Percentiles rank a stretch among this genome's conserved stretches.
These are phyloP conservation scores for Heteromyza rotundicornis DNA, from an alignment of 2,888 invertebrate species.

Conservation along the genomic window DNA sequence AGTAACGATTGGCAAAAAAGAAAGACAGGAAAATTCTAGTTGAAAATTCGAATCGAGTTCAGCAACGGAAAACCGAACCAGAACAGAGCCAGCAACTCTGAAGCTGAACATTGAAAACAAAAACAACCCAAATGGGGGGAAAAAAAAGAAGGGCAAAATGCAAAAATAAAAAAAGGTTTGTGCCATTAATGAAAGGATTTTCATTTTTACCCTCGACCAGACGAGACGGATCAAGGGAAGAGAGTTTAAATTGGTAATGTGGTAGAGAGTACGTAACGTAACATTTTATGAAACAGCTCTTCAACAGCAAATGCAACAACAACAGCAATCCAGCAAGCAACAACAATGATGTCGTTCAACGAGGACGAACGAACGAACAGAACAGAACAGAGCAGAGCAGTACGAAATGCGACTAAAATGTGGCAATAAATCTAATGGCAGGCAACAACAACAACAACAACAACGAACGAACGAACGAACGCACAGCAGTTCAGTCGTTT, in stretches of 20 bases:
- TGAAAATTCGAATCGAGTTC: neutral
- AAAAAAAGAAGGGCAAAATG: too few relatives aligned
- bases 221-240: neutral
- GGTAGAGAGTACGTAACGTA: conserved; percentile 2
- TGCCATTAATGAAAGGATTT: conserved; percentile 57
- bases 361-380: too few relatives aligned
- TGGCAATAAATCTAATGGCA: conserved; percentile 55
- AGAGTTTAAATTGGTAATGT: neutral
- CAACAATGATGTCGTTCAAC: neutral
- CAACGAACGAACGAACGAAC: conserved; percentile 29
- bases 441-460: conserved; percentile 26
- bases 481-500: too few relatives aligned
- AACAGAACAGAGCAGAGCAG: conserved; percentile 20
- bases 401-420: conserved; percentile 43
- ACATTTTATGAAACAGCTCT: conserved; percentile 15
- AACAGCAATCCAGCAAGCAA: neutral
- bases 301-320: conserved; percentile 22
- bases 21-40: neutral
- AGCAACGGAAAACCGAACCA: neutral
- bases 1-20: neutral
- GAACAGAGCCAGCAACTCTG: too few relatives aligned
- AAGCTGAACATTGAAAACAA: too few relatives aligned
- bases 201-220: conserved; percentile 38
- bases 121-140: too few relatives aligned
- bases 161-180: conserved; percentile 30